Evolutionary conservation across 2,113 vertebrate species (phyloP).

Genomic region (Ardeotis arabs): DNA sequence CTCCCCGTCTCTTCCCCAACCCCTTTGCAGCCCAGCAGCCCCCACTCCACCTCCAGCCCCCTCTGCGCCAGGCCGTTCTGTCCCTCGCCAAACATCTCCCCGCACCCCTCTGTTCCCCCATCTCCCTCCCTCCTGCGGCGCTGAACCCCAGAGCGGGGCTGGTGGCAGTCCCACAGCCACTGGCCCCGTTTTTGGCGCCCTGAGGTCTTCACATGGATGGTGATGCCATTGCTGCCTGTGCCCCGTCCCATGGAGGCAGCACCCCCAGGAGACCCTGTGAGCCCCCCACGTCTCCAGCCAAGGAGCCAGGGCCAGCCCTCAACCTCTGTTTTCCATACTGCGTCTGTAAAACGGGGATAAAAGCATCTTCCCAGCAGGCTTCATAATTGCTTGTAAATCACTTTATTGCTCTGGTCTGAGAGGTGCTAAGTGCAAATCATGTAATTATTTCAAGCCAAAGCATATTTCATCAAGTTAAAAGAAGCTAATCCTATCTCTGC

Average conservation of each 20-base stretch:
- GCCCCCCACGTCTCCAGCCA: fast-evolving
- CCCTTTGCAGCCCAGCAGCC: background rate
- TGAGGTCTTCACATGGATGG: fast-evolving
- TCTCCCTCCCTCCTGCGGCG: background rate
- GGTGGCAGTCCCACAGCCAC: background rate
- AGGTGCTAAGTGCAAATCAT: slow-evolving; percentile 11
- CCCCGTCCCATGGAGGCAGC: background rate
- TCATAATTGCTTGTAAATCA: background rate
- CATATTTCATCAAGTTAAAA: background rate
- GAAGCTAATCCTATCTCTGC: background rate
- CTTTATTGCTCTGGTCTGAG: background rate
- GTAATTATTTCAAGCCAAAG: slow-evolving; percentile 6
- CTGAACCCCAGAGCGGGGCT: background rate
- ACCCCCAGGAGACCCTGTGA: background rate
- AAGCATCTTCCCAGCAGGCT: slow-evolving; percentile 1
- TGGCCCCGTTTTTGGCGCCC: background rate
- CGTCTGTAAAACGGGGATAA: background rate
- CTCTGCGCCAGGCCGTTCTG: background rate
- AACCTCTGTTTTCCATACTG: background rate
- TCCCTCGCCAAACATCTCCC: background rate
- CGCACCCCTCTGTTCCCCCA: background rate
- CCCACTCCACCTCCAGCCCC: background rate
- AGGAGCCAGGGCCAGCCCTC: background rate
- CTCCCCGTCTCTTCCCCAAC: background rate
- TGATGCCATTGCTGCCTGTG: background rate